Conservation (phyloP, 2,113 vertebrate species). For the Nycticorax nycticorax region DNA sequence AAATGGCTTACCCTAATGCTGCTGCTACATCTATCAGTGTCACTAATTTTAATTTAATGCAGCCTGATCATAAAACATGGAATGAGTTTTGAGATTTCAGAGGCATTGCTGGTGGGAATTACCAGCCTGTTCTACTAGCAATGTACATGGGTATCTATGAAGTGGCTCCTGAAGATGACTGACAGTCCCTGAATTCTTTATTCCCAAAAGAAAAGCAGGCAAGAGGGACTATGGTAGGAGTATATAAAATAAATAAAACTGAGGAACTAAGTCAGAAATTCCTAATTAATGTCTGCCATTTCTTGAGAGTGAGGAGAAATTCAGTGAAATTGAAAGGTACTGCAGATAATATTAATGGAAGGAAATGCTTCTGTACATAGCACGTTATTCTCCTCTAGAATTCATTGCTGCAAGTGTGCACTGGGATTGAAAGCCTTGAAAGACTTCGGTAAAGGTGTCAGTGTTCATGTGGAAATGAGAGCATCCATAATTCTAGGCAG, state of each 20-base stretch:
- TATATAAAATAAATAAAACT: not conserved
- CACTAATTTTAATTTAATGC: not conserved
- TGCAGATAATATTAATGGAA: rapidly evolving
- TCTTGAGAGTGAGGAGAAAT: not conserved
- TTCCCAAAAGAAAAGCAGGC: not conserved
- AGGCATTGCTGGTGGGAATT: not conserved
- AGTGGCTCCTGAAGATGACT: not conserved
- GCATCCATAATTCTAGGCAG: not conserved
- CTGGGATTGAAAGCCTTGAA: not conserved
- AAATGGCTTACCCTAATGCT: not conserved
- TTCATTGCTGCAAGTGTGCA: not conserved
- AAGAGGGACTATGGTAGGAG: not conserved
- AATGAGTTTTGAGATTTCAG: not conserved
- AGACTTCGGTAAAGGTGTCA: not conserved
- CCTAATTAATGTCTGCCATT: not conserved
- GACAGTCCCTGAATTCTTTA: not conserved
- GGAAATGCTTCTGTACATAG: not conserved
- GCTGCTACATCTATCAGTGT: not conserved
- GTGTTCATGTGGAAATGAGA: not conserved
- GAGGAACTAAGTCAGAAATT: not conserved
- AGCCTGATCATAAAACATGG: not conserved
- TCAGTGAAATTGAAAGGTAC: not conserved
- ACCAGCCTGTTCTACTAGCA: not conserved
- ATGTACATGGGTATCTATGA: not conserved
- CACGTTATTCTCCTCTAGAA: not conserved